These are phyloP conservation scores for Drosophila mayri DNA, from an alignment of 1,140 invertebrate species.

Conservation along the genomic window DNA sequence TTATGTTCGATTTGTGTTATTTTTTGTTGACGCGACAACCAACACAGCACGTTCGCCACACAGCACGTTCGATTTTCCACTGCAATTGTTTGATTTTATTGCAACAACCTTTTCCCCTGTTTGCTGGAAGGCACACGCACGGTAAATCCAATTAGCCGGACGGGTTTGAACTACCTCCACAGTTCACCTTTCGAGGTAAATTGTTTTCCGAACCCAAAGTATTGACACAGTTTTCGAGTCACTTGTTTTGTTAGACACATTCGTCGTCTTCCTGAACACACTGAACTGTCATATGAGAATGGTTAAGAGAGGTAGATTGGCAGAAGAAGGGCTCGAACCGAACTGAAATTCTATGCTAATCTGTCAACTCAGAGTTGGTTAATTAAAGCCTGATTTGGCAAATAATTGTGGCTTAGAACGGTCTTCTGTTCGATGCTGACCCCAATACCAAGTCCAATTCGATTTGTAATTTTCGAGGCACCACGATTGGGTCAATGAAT, in stretches of 20 bases:
- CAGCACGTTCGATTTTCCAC: conserved; percentile 77
- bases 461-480: conserved; percentile 14
- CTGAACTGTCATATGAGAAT: conserved; percentile 36
- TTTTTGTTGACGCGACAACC: conserved; percentile 43
- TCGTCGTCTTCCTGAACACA: conserved; percentile 68
- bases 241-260: conserved; percentile 51
- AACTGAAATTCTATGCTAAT: conserved; percentile 66
- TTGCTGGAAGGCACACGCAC: conserved; percentile 67
- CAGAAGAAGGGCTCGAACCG: not conserved
- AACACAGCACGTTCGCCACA: conserved; percentile 69
- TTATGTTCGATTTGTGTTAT: conserved; percentile 2
- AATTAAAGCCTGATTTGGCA: conserved; percentile 77
- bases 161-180: conserved; percentile 7
- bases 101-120: conserved; percentile 63
- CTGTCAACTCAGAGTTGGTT: conserved; percentile 64
- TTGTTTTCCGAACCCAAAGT: conserved; percentile 61
- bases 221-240: conserved; percentile 70
- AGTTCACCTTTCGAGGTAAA: conserved; percentile 58
- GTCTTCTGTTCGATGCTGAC: conserved; percentile 34
- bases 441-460: conserved; percentile 46
- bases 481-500: conserved; percentile 49
- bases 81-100: conserved; percentile 80
- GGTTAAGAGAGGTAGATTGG: not conserved
- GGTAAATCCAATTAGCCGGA: conserved; percentile 70
- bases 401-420: conserved; percentile 68